These are phyloP conservation scores for Corythornis madagascariensis DNA, from an alignment of 2,113 vertebrate species.

Conservation along the genomic window DNA sequence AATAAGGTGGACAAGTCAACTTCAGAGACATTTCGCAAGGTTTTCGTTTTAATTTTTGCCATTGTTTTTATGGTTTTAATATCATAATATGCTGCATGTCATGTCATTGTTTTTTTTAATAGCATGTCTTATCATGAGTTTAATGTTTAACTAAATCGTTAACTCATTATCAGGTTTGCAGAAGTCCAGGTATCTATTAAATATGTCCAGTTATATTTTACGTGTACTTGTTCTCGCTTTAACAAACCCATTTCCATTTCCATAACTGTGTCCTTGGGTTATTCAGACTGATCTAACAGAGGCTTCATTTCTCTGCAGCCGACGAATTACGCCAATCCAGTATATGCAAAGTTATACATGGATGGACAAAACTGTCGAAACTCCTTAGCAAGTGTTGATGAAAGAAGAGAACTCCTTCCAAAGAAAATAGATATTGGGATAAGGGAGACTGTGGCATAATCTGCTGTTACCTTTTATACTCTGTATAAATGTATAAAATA, in stretches of 20 bases:
- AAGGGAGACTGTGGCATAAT: slow-evolving; percentile 98
- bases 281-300: background rate
- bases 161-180: slow-evolving; percentile 45
- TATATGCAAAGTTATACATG: slow-evolving; percentile 97
- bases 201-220: slow-evolving; percentile 14
- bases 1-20: slow-evolving; percentile 49
- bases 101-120: slow-evolving; percentile 37
- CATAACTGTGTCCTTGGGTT: background rate
- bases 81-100: slow-evolving; percentile 49
- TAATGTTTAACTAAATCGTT: slow-evolving; percentile 40
- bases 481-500: slow-evolving; percentile 97
- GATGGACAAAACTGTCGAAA: slow-evolving; percentile 97
- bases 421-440: slow-evolving; percentile 99
- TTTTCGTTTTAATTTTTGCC: slow-evolving; percentile 10
- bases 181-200: slow-evolving; percentile 39
- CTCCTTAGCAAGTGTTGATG: slow-evolving; percentile 94
- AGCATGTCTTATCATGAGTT: slow-evolving; percentile 47
- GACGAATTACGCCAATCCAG: slow-evolving; percentile 98
- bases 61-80: slow-evolving; percentile 6
- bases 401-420: slow-evolving; percentile 99
- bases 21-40: slow-evolving; percentile 38
- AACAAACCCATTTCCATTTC: slow-evolving; percentile 38
- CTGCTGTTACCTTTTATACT: slow-evolving; percentile 92
- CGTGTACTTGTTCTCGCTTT: slow-evolving; percentile 5
- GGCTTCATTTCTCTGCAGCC: slow-evolving; percentile 78